These are phyloP conservation scores for Apis laboriosa DNA, from an alignment of 1,140 invertebrate genomes.

Conservation along the genomic window DNA sequence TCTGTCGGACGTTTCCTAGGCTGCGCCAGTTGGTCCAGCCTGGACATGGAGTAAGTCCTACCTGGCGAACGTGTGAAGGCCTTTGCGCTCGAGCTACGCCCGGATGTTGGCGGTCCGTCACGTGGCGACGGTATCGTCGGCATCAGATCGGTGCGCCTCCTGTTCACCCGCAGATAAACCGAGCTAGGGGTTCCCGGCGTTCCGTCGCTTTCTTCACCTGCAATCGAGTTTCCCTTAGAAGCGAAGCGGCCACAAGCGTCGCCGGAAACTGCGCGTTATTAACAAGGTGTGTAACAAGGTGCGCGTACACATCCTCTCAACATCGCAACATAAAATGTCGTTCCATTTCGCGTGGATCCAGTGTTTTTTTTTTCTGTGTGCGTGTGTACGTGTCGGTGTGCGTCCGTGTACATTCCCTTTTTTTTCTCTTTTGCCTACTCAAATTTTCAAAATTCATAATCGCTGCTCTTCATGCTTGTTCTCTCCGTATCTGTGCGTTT, in stretches of 20 bases:
- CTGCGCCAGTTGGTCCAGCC: conserved; percentile 91
- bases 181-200: conserved; percentile 78
- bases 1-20: conserved; percentile 84
- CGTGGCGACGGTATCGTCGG: conserved; percentile 91
- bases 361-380: background rate
- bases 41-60: conserved; percentile 95
- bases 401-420: background rate
- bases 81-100: conserved; percentile 81
- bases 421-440: background rate
- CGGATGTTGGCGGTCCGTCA: conserved; percentile 80
- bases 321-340: conserved; percentile 26
- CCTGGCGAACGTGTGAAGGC: conserved; percentile 87
- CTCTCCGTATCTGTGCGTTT: background rate
- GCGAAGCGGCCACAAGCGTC: conserved; percentile 56
- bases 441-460: background rate
- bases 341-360: conserved; percentile 1
- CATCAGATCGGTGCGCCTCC: conserved; percentile 93
- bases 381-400: background rate
- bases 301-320: conserved; percentile 23
- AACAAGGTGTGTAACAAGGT: conserved; percentile 4
- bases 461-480: conserved; percentile 49
- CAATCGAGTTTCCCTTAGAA: conserved; percentile 74
- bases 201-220: conserved; percentile 82
- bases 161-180: conserved; percentile 87
- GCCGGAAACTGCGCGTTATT: conserved; percentile 19